Evolutionary conservation across 2,888 invertebrate species (phyloP), one percentile per base, ranked within the genome.

Genomic region (Hartigia nigra): DNA sequence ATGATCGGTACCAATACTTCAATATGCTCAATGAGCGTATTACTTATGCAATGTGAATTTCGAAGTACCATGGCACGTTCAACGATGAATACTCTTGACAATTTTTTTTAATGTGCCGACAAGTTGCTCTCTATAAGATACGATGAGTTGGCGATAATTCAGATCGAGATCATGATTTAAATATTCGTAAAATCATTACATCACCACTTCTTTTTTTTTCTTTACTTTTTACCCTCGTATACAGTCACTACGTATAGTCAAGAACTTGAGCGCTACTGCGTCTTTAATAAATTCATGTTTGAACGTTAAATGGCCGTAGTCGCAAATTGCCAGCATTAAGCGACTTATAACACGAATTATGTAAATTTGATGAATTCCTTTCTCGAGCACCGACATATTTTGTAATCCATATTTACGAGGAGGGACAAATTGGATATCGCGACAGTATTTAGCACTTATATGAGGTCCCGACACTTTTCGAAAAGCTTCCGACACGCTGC

Each of bases 151-250:
- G 9, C 31, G 34, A 32, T 72, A 72, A 72, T 72, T 31, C 72
- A 34, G 72, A 72, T 3, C 5, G 31, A 31, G 72, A 72, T 31
- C n/a, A 34, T 72, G 34, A 72, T 72, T 72, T 72, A 72, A 72
- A 72, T 72, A 72, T 72, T 72, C 72, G 34, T 34, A 34, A 72
- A 72, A 72, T 31, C 31, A 31, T 72, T 72, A 23, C 72, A 34
- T 72, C 31, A 72, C 72, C 23, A 5, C 72, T 34, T 31, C 34
- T 3, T 32, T 72, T 32, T 72, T 72, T 39, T 1, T 55, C 23
- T 1, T 55, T 9, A 55, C 9, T 55, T 55, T 55, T 55, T 55
- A n/a, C 23, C 23, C 23, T 34, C 34, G 1, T 34, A 34, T 34
- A 34, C 34, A 4, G 34, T 34, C 34, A 34, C 3, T 34, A 4